These are phyloP conservation scores for Gorsachius goisagi DNA, from an alignment of 2,113 vertebrate genomes.

Conservation along the genomic window DNA sequence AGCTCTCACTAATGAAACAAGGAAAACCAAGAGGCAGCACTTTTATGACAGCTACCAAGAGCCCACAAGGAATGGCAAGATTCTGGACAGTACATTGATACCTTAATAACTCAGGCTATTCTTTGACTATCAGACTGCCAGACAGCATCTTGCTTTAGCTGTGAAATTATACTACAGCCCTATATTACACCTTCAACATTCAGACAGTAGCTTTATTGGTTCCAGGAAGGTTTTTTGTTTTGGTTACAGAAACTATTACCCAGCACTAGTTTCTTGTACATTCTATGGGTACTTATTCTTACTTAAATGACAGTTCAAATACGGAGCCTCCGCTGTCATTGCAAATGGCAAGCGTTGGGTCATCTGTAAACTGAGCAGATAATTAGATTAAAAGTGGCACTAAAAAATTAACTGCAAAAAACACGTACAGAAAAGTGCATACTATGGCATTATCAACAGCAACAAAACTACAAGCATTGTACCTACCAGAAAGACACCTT, in stretches of 20 bases:
- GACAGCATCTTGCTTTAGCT: background rate
- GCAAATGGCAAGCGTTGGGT: constrained; percentile 93
- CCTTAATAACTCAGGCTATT: background rate
- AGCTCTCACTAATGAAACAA: background rate
- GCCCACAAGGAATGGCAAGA: background rate
- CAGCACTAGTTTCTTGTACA: background rate
- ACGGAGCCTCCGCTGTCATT: constrained; percentile 98
- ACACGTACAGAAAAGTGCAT: background rate
- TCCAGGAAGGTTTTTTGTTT: background rate
- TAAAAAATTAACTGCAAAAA: background rate
- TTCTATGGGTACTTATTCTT: constrained; percentile 35
- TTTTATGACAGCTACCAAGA: background rate
- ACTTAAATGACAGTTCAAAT: constrained; percentile 97
- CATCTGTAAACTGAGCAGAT: constrained; percentile 93
- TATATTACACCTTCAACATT: background rate
- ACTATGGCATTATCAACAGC: background rate
- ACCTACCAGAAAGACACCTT: background rate
- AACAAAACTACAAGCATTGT: background rate
- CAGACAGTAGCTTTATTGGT: background rate
- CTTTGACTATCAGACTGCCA: background rate
- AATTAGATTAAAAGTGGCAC: background rate
- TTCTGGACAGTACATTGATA: background rate
- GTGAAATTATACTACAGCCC: background rate
- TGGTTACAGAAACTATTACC: background rate
- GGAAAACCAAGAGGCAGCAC: background rate